Evolutionary conservation across 1,140 invertebrate genomes (phyloP), one percentile per base, ranked within the genome.

Genomic region (Pachypeltis micranthus): DNA sequence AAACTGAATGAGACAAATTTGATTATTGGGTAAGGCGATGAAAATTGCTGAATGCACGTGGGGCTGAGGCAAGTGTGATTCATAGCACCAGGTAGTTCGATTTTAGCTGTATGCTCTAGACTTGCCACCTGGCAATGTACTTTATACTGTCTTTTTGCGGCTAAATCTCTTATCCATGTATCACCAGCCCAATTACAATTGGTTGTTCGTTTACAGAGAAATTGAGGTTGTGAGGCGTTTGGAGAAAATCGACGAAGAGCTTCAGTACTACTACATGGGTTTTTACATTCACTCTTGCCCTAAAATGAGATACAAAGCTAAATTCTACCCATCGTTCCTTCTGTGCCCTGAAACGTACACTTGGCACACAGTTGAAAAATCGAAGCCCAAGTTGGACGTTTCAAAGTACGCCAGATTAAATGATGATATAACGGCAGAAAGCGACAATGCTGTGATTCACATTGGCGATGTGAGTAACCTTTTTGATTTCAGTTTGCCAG

Each of bases 231-330:
- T 86, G 0, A 79, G 87, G 69, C 76, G 85, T 55, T 72, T 97
- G 7, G 78, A 87, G 39, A 77, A 77, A 57, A 65, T 72, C 24
- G 74, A 79, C 44, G 80, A 84, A 0, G 71, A 82, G 7, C 70
- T 98, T 0, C 80, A 85, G 70, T 91, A 88, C 75, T 99, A 99
- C 74, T 98, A 98, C 70, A 95, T 99, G 93, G 96, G 96, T 29
- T 99, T 87, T 76, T 99, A 99, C 71, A 96, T 99, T 70, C 94
- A 98, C 76, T 84, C 89, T 0, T 99, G 96, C 74, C 83, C 83
- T 0, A 99, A 99, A 78, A 99, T 99, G 96, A 81, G 85, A 65
- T 99, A 98, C 72, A 98, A 98, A 78, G 91, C 90, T 14, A 85
- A 87, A 71, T 87, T 90, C 71, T 74, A 71, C 39, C 92, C 94